phyloP scores from a whole-genome alignment of 2,888 invertebrate species.

The Chydorus sphaericus region DNA sequence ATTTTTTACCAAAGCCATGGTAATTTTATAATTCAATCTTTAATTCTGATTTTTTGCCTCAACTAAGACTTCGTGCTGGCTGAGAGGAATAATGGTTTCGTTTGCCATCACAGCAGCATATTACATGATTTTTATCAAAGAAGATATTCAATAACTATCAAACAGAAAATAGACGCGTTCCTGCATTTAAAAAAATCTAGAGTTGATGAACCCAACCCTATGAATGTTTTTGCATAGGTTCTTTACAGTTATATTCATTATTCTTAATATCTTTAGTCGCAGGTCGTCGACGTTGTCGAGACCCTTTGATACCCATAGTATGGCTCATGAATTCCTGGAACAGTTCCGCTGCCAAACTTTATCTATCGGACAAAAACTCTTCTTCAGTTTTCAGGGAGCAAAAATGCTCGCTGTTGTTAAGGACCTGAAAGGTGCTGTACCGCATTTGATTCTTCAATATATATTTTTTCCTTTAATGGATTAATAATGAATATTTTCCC shows the following conservation, averaged over 20 bases:
- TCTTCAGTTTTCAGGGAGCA: conserved; percentile 80
- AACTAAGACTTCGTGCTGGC: too few species aligned
- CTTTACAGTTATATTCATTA: too few species aligned
- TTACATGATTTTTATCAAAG: too few species aligned
- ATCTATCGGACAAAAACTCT: conserved; percentile 78
- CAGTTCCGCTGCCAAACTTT: conserved; percentile 82
- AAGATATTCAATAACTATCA: too few species aligned
- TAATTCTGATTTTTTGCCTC: not conserved
- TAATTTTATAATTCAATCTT: conserved; percentile 39
- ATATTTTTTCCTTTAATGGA: not conserved
- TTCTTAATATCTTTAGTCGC: too few species aligned
- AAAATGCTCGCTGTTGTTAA: conserved; percentile 71
- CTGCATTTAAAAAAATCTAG: too few species aligned
- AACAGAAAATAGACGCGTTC: too few species aligned
- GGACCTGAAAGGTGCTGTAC: conserved; percentile 59
- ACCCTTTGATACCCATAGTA: conserved; percentile 86
- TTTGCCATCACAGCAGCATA: too few species aligned
- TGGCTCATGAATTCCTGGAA: conserved; percentile 84
- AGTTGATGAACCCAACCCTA: too few species aligned
- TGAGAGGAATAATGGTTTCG: too few species aligned
- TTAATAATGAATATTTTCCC: conserved; percentile 9
- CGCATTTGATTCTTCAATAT: not conserved
- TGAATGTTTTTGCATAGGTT: too few species aligned
- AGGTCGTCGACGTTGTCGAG: conserved; percentile 73
- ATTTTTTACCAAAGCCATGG: conserved; percentile 90